Evolutionary conservation across 1,140 invertebrate species (phyloP).

Genomic region (Idris sp.): DNA sequence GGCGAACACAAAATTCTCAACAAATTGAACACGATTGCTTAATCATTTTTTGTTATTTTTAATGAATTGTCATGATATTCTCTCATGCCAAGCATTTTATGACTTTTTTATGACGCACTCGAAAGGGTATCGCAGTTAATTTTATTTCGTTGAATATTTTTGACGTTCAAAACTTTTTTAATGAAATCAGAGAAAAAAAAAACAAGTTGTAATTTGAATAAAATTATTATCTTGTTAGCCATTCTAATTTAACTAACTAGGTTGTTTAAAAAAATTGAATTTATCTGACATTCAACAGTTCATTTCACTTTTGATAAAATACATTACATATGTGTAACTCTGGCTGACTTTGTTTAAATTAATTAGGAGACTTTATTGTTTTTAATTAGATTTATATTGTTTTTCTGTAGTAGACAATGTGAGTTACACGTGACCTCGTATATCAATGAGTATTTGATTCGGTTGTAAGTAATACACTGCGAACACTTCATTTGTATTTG

Average conservation of each 20-base stretch:
- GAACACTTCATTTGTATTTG: constrained; percentile 30
- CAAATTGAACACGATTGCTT: constrained; percentile 4
- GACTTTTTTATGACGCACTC: constrained; percentile 6
- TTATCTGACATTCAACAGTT: too few relatives aligned
- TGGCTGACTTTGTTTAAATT: too few relatives aligned
- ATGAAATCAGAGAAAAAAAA: too few relatives aligned
- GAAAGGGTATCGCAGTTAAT: constrained; percentile 5
- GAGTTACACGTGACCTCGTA: constrained; percentile 2
- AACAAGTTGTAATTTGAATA: too few relatives aligned
- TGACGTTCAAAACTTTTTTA: background rate
- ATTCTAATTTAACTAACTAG: too few relatives aligned
- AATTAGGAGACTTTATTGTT: too few relatives aligned
- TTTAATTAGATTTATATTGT: too few relatives aligned
- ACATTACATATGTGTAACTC: too few relatives aligned
- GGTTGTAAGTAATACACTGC: constrained; percentile 30
- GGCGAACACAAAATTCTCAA: background rate
- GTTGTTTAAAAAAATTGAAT: too few relatives aligned
- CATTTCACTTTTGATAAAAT: too few relatives aligned
- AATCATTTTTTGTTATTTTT: background rate
- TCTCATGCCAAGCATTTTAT: constrained; percentile 3
- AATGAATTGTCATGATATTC: constrained; percentile 15
- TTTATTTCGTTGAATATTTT: constrained; percentile 21
- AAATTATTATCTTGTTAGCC: too few relatives aligned
- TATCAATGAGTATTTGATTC: constrained; percentile 5
- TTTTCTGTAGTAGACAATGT: too few relatives aligned